Evolutionary conservation across 2,113 vertebrate genomes (phyloP).

Genomic region (Ailuropoda melanoleuca): DNA sequence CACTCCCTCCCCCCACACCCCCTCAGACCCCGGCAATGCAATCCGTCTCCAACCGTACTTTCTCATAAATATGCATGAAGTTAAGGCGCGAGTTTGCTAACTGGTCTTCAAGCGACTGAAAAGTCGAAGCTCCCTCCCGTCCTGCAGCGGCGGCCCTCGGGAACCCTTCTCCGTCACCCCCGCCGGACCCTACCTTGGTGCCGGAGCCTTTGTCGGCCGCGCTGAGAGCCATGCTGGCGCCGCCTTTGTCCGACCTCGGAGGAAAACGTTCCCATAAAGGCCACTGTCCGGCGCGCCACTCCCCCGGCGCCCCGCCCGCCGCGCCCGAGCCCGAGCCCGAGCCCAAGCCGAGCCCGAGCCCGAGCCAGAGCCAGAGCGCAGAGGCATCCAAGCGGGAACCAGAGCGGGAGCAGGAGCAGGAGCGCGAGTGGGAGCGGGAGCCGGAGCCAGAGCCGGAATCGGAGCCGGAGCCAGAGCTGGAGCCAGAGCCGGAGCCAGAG

Average conservation of each 20-base stretch:
- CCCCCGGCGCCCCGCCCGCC: neutral
- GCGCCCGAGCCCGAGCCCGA: neutral
- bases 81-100: neutral
- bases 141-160: neutral
- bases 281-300: neutral
- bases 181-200: constrained; percentile 84
- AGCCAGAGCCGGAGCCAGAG: constrained; percentile 55
- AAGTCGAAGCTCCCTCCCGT: neutral
- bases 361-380: neutral
- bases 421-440: neutral
- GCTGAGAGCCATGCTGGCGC: constrained; percentile 85
- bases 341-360: neutral
- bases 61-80: neutral
- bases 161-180: neutral
- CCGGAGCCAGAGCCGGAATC: constrained; percentile 43
- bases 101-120: neutral
- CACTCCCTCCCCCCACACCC: neutral
- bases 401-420: neutral
- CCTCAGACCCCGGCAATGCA: neutral
- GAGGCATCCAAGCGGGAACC: constrained; percentile 44
- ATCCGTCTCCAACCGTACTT: neutral
- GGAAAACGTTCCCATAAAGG: constrained; percentile 30
- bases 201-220: constrained; percentile 83
- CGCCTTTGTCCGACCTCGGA: constrained; percentile 35
- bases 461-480: constrained; percentile 29